Conservation (phyloP, 2,797 vertebrate genomes). For the Hylomyscus alleni region DNA sequence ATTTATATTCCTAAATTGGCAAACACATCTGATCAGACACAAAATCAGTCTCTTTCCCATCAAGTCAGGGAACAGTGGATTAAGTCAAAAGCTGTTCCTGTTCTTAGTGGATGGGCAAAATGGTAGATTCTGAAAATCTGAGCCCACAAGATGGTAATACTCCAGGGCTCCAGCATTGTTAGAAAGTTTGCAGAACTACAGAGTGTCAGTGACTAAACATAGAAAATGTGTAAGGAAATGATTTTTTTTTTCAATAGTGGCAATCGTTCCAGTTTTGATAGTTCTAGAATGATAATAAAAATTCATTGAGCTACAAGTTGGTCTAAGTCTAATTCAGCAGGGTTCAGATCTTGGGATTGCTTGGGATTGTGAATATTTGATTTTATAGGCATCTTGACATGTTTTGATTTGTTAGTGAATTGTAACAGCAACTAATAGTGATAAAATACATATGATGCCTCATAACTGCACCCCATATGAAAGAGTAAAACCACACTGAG, state of each 20-base stretch:
- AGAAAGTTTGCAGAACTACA: background rate
- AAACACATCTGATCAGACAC: background rate
- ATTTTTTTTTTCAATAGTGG: background rate
- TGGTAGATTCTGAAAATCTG: background rate
- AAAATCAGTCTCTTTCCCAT: background rate
- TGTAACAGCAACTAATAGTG: background rate
- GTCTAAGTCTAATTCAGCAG: background rate
- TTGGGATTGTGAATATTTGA: background rate
- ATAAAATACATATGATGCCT: background rate
- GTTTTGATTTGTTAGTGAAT: slow-evolving; percentile 49
- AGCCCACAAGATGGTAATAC: background rate
- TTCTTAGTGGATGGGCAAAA: background rate
- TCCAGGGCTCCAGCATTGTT: background rate
- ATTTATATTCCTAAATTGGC: background rate
- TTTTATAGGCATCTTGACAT: slow-evolving; percentile 9
- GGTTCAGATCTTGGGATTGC: background rate
- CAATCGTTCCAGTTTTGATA: background rate
- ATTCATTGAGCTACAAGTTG: background rate
- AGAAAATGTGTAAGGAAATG: slow-evolving; percentile 39
- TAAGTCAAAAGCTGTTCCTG: background rate
- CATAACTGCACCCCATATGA: background rate
- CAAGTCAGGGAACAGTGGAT: background rate
- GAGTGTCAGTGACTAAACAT: background rate
- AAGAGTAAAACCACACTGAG: background rate
- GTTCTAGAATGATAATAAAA: background rate